phyloP scores from a whole-genome alignment of 2,113 vertebrate genomes.

The Elaphurus davidianus region DNA sequence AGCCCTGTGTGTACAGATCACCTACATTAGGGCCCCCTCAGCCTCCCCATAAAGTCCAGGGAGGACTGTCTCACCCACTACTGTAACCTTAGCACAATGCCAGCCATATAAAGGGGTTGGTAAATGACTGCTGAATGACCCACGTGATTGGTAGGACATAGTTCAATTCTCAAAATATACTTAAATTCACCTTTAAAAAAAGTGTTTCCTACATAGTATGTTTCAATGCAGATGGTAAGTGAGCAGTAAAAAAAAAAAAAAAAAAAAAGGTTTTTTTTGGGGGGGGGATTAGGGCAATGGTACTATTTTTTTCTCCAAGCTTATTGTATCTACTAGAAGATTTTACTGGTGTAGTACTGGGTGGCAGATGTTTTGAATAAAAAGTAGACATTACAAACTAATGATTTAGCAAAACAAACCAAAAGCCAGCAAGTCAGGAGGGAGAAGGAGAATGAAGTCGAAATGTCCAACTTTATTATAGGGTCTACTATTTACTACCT shows the following conservation, averaged over 20 bases:
- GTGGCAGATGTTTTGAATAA: slow-evolving; percentile 68
- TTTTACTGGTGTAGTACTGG: not conserved
- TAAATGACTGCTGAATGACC: not conserved
- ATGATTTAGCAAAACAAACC: slow-evolving; percentile 67
- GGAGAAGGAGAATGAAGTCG: not conserved
- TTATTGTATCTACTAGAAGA: not conserved
- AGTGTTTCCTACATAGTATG: not conserved
- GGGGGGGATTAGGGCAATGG: not conserved
- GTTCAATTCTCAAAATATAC: slow-evolving; percentile 11
- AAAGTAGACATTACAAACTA: slow-evolving; percentile 60
- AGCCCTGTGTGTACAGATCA: too few species aligned
- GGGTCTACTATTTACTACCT: slow-evolving; percentile 50
- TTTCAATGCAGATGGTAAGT: not conserved
- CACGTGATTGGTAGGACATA: not conserved
- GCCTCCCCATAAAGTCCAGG: not conserved
- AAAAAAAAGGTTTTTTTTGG: not conserved
- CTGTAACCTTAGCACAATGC: not conserved
- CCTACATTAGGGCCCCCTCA: not conserved
- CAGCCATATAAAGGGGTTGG: not conserved
- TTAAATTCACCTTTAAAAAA: not conserved
- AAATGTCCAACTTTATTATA: slow-evolving; percentile 39
- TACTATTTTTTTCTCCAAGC: not conserved
- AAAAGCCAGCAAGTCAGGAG: slow-evolving; percentile 2
- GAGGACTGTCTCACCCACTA: not conserved
- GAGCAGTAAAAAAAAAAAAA: not conserved